Evolutionary conservation across 2,888 invertebrate species (phyloP).

Genomic region (Pemphredon lugubris): DNA sequence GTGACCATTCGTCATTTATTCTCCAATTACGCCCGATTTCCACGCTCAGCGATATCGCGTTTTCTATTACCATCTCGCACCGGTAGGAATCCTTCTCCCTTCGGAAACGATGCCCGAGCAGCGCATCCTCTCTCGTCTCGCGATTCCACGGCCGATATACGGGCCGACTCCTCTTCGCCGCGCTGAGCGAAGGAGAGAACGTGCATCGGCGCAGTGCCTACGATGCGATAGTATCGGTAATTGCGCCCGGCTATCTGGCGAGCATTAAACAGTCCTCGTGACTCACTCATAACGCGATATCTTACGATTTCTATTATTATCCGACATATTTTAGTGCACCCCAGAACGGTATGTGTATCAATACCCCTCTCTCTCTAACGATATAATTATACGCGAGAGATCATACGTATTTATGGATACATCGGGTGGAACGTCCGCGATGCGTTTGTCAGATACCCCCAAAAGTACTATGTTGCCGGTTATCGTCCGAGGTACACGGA

Average conservation of each 20-base stretch:
- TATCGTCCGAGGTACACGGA: constrained; percentile 6
- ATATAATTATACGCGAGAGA: constrained; percentile 31
- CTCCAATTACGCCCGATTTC: too few species aligned
- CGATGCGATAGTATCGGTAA: constrained; percentile 59
- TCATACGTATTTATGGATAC: constrained; percentile 17
- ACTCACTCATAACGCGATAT: constrained; percentile 52
- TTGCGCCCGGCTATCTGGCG: constrained; percentile 49
- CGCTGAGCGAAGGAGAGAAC: constrained; percentile 39
- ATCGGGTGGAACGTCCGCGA: constrained; percentile 5
- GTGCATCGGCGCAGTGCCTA: constrained; percentile 34
- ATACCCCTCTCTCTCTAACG: constrained; percentile 2
- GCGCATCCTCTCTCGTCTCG: constrained; percentile 19
- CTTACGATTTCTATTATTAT: constrained; percentile 50
- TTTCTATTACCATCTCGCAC: too few species aligned
- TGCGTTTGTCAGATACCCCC: constrained; percentile 22
- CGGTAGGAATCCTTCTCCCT: too few species aligned
- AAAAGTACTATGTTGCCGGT: constrained; percentile 13
- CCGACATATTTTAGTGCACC: constrained; percentile 25
- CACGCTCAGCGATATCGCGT: too few species aligned
- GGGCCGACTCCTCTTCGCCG: background rate
- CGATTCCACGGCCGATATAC: constrained; percentile 43
- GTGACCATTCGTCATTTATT: too few species aligned
- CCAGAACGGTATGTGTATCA: constrained; percentile 20
- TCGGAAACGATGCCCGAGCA: constrained; percentile 12
- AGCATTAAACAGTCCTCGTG: constrained; percentile 52